Percentiles rank a stretch among this genome's conserved stretches.
Evolutionary conservation across 2,797 vertebrate genomes (phyloP).

Genomic region (Diplodus sargus): DNA sequence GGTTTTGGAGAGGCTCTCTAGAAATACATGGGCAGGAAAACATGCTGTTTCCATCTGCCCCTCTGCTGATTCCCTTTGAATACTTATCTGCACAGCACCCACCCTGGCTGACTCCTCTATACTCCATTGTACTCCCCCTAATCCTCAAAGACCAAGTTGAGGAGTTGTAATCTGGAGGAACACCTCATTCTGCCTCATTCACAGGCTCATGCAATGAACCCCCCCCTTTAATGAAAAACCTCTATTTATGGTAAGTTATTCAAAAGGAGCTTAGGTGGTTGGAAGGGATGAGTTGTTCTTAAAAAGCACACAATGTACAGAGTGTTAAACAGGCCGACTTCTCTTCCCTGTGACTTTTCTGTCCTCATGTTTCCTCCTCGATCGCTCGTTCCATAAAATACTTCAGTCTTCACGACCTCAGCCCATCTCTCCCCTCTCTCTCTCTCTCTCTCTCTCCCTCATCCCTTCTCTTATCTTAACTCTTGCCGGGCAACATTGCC

Average conservation of each 20-base stretch:
- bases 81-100: conserved; percentile 68
- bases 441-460: conserved; percentile 33
- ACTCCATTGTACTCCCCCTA: conserved; percentile 67
- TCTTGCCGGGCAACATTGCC: conserved; percentile 49
- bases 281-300: conserved; percentile 68
- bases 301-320: conserved; percentile 79
- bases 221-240: conserved; percentile 74
- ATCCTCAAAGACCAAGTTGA: conserved; percentile 76
- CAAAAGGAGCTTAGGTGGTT: conserved; percentile 67
- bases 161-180: conserved; percentile 80
- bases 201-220: conserved; percentile 68
- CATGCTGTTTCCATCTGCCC: conserved; percentile 74
- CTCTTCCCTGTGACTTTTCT: conserved; percentile 28
- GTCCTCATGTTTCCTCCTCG: conserved; percentile 48
- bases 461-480: conserved; percentile 57
- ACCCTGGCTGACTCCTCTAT: conserved; percentile 74
- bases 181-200: conserved; percentile 77
- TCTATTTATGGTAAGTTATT: conserved; percentile 84
- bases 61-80: conserved; percentile 65
- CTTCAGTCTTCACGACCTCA: conserved; percentile 53
- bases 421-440: background rate
- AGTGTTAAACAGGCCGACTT: conserved; percentile 61
- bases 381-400: conserved; percentile 41
- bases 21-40: conserved; percentile 67
- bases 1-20: conserved; percentile 59